Conservation (phyloP, 2,797 vertebrate species). For the Tinamus major region DNA sequence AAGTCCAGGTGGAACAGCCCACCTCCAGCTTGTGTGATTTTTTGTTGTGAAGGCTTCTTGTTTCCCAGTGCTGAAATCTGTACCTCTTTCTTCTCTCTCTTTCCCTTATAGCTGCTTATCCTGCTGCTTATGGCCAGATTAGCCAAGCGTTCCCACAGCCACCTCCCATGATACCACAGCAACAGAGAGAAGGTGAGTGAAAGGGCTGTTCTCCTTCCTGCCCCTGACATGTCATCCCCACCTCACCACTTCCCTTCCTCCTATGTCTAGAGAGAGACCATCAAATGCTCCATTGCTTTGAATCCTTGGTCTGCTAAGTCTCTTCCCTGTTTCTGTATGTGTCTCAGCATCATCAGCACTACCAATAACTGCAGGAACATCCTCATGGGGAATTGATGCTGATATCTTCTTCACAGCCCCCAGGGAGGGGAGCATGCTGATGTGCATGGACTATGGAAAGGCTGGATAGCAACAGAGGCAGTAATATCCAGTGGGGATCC, state of each 20-base stretch:
- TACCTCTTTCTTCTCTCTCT: constrained; percentile 52
- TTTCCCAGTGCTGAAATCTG: constrained; percentile 61
- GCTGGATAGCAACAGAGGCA: background rate
- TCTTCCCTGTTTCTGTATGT: background rate
- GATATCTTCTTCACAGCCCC: background rate
- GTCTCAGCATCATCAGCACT: fast-evolving
- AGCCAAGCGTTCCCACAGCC: constrained; percentile 99
- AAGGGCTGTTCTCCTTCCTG: background rate
- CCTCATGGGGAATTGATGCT: fast-evolving
- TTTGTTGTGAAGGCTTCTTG: background rate
- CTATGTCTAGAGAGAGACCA: background rate
- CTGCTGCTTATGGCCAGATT: constrained; percentile 98
- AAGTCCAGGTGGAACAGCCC: background rate
- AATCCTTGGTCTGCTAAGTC: background rate
- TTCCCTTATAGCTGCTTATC: constrained; percentile 90
- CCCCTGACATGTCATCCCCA: fast-evolving
- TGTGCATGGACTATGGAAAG: background rate
- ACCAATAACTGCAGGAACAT: background rate
- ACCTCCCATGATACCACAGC: constrained; percentile 97
- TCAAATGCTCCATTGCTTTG: background rate
- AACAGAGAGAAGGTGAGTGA: constrained; percentile 98
- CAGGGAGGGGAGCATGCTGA: background rate
- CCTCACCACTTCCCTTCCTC: background rate
- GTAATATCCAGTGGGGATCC: fast-evolving
- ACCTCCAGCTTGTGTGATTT: background rate